Percentiles rank a stretch among this genome's conserved stretches.
These are phyloP conservation scores for Arenaria interpres DNA, from an alignment of 2,113 vertebrate genomes.

Conservation along the genomic window DNA sequence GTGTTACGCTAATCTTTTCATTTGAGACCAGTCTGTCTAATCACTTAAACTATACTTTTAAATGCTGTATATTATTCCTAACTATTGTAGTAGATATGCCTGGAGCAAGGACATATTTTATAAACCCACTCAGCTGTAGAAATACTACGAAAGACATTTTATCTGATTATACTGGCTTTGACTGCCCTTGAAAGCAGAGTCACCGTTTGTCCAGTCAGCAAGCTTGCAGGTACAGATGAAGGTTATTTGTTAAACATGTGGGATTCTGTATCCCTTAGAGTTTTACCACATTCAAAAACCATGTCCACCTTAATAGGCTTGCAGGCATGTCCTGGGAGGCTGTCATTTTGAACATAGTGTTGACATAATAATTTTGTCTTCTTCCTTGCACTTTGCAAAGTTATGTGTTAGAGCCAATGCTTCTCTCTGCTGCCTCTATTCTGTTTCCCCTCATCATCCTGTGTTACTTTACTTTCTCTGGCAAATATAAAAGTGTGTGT, in stretches of 20 bases:
- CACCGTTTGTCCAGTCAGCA: background rate
- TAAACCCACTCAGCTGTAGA: background rate
- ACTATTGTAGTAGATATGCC: background rate
- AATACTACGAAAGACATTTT: background rate
- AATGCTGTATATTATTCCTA: background rate
- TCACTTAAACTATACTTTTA: background rate
- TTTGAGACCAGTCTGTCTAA: background rate
- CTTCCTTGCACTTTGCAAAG: background rate
- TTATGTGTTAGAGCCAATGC: background rate
- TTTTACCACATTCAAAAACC: background rate
- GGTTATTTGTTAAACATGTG: background rate
- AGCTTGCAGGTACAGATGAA: background rate
- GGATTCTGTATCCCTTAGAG: background rate
- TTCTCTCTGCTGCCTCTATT: background rate
- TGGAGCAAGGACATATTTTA: background rate
- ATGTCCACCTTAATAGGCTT: background rate
- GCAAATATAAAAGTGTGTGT: background rate
- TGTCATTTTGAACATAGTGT: fast-evolving
- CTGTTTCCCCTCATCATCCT: background rate
- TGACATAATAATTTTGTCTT: background rate
- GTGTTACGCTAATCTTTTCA: background rate
- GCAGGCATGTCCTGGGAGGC: background rate
- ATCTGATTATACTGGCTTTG: background rate
- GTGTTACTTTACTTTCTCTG: background rate
- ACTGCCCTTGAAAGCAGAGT: background rate